Conservation (phyloP, 2,888 invertebrate genomes). For the Lathronympha strigana region DNA sequence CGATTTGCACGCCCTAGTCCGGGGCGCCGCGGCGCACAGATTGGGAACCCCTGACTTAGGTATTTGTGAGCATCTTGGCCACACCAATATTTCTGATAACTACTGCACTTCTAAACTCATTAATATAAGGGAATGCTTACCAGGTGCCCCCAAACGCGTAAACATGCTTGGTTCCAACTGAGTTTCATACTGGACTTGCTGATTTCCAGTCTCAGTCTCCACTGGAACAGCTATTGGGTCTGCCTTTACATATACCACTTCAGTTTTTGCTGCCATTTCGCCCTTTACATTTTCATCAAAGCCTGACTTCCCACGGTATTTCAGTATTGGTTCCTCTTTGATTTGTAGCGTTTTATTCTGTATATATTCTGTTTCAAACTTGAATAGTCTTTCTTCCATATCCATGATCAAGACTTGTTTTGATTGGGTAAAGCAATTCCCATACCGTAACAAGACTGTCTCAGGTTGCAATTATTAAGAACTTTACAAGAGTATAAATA, state of each 20-base stretch:
- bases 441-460: background rate
- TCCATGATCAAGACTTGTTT: background rate
- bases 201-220: background rate
- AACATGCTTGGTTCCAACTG: conserved; percentile 1
- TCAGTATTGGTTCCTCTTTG: background rate
- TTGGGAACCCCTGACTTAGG: too few species aligned
- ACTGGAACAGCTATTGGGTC: background rate
- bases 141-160: background rate
- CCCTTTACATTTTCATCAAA: background rate
- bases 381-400: background rate
- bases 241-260: background rate
- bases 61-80: too few species aligned
- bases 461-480: background rate
- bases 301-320: background rate
- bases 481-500: background rate
- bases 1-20: too few species aligned
- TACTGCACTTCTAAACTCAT: background rate
- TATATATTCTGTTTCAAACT: background rate
- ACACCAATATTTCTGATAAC: too few species aligned
- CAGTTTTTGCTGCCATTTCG: background rate
- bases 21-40: too few species aligned
- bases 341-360: background rate
- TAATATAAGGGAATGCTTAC: conserved; percentile 1
- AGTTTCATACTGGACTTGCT: background rate
- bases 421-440: background rate